Base-by-base conservation (phyloP, 2,113 vertebrate genomes). In the Ploceus nigricollis region DNA sequence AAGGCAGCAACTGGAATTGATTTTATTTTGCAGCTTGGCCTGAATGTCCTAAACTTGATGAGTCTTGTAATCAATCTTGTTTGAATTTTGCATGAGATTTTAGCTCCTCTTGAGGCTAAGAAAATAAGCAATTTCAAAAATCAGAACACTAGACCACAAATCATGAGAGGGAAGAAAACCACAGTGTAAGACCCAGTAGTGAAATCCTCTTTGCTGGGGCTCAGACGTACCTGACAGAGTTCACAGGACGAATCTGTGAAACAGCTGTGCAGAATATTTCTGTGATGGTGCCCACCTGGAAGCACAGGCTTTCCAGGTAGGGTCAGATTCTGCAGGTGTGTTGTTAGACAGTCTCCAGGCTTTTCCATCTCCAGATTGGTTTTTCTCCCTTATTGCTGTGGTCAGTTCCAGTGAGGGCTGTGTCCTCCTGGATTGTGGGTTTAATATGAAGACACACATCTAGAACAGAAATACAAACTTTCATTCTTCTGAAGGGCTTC, bases 11-110 rank as follows among this genome's bases (percentile, higher is more conserved):
- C 44, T 83, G 80, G 57, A 72, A 92, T 66, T 93, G 93, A 95
- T 96, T 96, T 94, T 92, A 56, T 94, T 90, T 88, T 87, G 48
- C 69, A 94, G 56, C 64, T 90, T 89, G 82, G 82, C 65, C 82
- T 3, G 1, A 96, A 87, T 64, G 35, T 83, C 82, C 56, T 90
- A 60, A 93, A 80, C 39, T 86, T 89, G 60, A 90, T 87, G 76
- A 92, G 12, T 82, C 60, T 78, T 87, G 76, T 68, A 92, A 90
- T 96, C 92, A 92, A 75, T 94, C 80, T 84, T 83, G 42, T 81
- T 89, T 94, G 60, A 92, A 88, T 90, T 96, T 96, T 24, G 1
- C 25, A 23, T 78, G 78, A 93, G 58, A 83, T 86, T 95, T 73
- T 57, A 42, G 68, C 51, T 83, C 31, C 61, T 85, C 22, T 45